Evolutionary conservation across 2,888 invertebrate species (phyloP).

Genomic region (Hirtodrosophila duncani): DNA sequence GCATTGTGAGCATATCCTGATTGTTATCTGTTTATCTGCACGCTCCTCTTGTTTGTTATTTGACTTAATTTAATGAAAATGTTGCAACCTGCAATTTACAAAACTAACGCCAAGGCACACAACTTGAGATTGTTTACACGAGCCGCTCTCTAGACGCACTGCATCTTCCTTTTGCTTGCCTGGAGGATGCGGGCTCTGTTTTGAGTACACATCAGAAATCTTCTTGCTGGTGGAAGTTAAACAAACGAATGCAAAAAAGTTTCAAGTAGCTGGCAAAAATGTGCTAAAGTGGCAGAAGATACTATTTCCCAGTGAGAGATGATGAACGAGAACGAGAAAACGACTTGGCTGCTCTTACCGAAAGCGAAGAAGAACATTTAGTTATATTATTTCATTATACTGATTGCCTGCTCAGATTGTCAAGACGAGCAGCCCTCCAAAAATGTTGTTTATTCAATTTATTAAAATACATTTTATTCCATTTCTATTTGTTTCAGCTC

Average conservation of each 20-base stretch:
- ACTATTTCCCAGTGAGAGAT: no score
- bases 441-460: no score
- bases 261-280: constrained; percentile 32
- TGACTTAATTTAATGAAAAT: constrained; percentile 73
- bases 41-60: constrained; percentile 48
- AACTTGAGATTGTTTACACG: constrained; percentile 59
- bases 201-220: constrained; percentile 51
- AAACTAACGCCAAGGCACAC: constrained; percentile 52
- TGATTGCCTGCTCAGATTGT: no score
- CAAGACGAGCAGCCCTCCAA: no score
- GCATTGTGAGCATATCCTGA: no score
- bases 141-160: constrained; percentile 18
- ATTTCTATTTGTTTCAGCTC: constrained; percentile 28
- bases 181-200: constrained; percentile 52
- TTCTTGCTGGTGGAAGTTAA: constrained; percentile 40
- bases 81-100: constrained; percentile 71
- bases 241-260: constrained; percentile 48
- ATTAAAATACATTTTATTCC: constrained; percentile 4
- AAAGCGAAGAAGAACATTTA: constrained; percentile 4
- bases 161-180: constrained; percentile 1
- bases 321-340: constrained; percentile 9
- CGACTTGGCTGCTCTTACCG: constrained; percentile 15
- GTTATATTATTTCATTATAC: constrained; percentile 16
- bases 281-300: constrained; percentile 23
- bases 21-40: constrained; percentile 31